Base-by-base conservation (phyloP, 2,888 invertebrate species). In the Lochmaea capreae region DNA sequence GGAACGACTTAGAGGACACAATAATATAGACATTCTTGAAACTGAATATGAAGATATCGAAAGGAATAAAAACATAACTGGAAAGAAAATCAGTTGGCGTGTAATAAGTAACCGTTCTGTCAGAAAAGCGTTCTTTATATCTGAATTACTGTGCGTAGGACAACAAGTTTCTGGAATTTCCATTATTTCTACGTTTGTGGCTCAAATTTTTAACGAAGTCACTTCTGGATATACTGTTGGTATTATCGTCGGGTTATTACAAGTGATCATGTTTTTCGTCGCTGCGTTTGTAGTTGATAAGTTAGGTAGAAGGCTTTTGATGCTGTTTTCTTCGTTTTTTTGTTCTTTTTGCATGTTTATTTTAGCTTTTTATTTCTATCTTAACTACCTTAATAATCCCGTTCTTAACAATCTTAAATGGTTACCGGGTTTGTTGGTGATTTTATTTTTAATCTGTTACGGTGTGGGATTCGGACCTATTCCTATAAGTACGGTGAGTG, bases 401-500 rank as follows among this genome's bases (percentile, higher is more conserved):
- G 71, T 77, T 18, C 33, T 77, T 18, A 82, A 85, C 0, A 85
- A 80, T 14, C 88, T 94, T 61, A 85, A 89, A 0, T 94, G 93
- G 91, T 85, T 95, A 49, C 95, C 95, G 0, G 89, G 95, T 14
- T 84, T 91, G 3, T 91, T 93, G 0, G 86, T 95, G 62, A 89
- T 94, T 0, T 79, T 92, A 16, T 95, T 92, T 87, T 92, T 94
- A 74, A 87, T 92, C 70, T 90, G 92, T 0, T 95, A 94, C 87
- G 92, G 93, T 77, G 3, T 82, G 87, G 90, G 91, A 0, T 90
- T 93, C 70, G 94, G 96, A 1, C 93, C 94, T 0, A 84, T 95
- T 49, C 93, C 94, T 0, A 94, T 94, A 94, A 92, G 94, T 0
- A 91, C 95, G 42, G 90, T 94, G 89, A 92, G 93, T 0, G 95